Base-by-base conservation (phyloP, 2,888 invertebrate genomes). In the Drosophila helvetica region DNA sequence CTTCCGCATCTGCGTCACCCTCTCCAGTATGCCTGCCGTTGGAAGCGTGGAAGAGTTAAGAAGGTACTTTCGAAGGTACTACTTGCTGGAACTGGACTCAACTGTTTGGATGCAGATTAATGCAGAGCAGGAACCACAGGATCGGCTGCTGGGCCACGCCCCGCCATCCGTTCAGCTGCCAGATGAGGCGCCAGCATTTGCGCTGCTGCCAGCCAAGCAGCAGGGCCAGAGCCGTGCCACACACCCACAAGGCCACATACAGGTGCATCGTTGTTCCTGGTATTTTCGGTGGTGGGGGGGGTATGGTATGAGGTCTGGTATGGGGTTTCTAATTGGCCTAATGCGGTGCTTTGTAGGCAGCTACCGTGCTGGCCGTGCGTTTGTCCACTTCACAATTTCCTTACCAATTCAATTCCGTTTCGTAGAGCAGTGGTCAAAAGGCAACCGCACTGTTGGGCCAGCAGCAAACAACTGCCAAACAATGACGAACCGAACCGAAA, bases 81-180 rank as follows among this genome's bases (percentile, higher is more conserved):
- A 8, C 27, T 27, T 8, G 7, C 5, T 3, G 1, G 5, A 5
- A 5, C 17, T 2, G 3, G 10, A 86, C 87, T 88, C 75, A 82
- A 91, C 91, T 88, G 66, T 91, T 89, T 50, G 91, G 91, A 73
- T 91, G 88, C 61, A 91, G 62, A 62, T 89, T 82, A 62, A 88
- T 75, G 66, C 86, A 77, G 75, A 91, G 73, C 3, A 90, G 59
- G 12, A 90, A 60, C 90, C 91, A 91, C 51, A 90, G 74, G 15
- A 91, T n/a, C 0, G 91, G 91, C 52, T 91, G 91, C 42, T 91
- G 91, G 19, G 84, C 59, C 65, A 91, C 73, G 18, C 91, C 91
- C 48, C 89, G 77, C 83, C 81, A 89, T 3, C 91, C 91, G 33
- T 90, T 91, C 15, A 91, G 66, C 64, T 91, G 89, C 91, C 91